phyloP scores from a whole-genome alignment of 2,888 invertebrate genomes.

The Amaurobius ferox region DNA sequence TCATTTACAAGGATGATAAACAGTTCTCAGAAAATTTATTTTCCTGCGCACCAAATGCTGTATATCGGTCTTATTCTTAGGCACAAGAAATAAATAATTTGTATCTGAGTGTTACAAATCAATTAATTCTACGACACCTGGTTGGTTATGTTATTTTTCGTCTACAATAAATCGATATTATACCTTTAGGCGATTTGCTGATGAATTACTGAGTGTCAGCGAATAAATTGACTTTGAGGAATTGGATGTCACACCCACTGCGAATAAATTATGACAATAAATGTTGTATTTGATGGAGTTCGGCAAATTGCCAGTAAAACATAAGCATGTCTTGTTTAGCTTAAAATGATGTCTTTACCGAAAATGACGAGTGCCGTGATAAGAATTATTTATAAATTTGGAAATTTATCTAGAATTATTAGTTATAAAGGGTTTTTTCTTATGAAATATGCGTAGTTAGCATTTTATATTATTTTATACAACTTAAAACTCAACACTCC shows the following conservation, averaged over 20 bases:
- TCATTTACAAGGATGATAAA: background rate
- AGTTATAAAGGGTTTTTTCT: too few species aligned
- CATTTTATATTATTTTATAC: too few species aligned
- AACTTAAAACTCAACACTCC: too few species aligned
- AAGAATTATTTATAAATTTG: too few species aligned
- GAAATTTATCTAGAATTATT: too few species aligned
- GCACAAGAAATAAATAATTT: background rate
- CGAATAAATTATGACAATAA: slow-evolving; percentile 16
- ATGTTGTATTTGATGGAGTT: background rate
- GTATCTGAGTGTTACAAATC: background rate
- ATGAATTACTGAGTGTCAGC: background rate
- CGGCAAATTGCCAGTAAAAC: background rate
- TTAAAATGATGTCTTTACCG: too few species aligned
- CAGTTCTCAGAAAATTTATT: background rate
- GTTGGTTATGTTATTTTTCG: background rate
- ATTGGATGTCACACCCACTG: background rate
- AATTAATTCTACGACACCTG: background rate
- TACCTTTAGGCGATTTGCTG: background rate
- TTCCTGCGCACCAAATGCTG: background rate
- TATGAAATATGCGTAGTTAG: too few species aligned
- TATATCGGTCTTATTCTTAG: background rate
- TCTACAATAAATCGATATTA: background rate
- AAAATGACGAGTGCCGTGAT: too few species aligned
- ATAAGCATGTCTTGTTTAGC: too few species aligned
- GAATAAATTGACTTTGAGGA: background rate